Base-by-base conservation (phyloP, 2,113 vertebrate genomes). In the Suncus etruscus region DNA sequence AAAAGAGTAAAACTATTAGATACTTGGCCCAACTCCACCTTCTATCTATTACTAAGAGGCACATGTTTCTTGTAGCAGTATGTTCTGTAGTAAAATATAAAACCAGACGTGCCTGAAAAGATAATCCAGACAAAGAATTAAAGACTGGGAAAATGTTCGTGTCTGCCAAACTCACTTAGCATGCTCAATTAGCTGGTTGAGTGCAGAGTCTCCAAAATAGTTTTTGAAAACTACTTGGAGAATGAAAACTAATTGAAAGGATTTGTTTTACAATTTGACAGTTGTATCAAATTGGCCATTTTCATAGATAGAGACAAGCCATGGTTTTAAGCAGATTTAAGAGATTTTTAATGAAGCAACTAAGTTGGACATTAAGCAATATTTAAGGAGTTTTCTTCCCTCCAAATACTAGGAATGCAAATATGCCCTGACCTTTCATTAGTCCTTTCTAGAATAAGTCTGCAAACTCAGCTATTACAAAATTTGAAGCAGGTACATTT, bases 401-500 rank as follows among this genome's bases (percentile, higher is more conserved):
- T 82, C 86, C 79, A 94, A 74, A 31, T 81, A 94, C 32, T 79
- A 85, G 77, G 0, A 6, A 51, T 91, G 88, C 87, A 95, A 39
- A n/a, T 93, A 94, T 81, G 68, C 86, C 84, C 83, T 89, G 84
- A 75, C 66, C 47, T 84, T 92, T 68, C 31, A 83, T 93, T 91
- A 63, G 3, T 91, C 93, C 91, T 74, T 85, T 81, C 92, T 86
- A 81, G 74, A 94, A 96, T 96, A 72, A 90, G 94, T 96, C 88
- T 94, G 54, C 93, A 96, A 96, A 92, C 94, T 85, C 69, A 83
- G 76, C 91, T 94, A 81, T 92, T 97, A 94, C 0, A 94, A 88
- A 92, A 95, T 97, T 96, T 91, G 93, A 96, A 86, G 66, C 89
- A 91, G 69, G 66, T 89, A 92, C 81, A 54, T 91, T 87, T 93